phyloP scores from a whole-genome alignment of 2,797 vertebrate species.

The Urosaurus nigricauda region DNA sequence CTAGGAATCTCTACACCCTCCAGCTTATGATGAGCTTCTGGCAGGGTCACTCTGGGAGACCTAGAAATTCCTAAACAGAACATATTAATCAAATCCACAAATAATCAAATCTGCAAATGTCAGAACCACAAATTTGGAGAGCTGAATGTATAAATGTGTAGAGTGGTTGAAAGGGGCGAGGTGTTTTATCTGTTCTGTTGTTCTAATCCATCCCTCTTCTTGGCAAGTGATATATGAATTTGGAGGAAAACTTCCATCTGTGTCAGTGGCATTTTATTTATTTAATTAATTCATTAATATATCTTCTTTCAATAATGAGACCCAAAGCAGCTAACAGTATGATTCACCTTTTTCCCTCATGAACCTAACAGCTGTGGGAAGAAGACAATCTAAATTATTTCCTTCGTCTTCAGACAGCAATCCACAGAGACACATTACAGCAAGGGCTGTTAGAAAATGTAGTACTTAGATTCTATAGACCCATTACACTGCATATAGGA shows the following conservation, averaged over 20 bases:
- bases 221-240: not conserved
- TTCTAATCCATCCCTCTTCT: not conserved
- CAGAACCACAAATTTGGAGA: too few relatives aligned
- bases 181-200: not conserved
- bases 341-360: too few relatives aligned
- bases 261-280: not conserved
- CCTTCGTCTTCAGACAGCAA: not conserved
- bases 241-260: not conserved
- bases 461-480: not conserved
- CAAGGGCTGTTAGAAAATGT: not conserved
- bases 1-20: too few relatives aligned
- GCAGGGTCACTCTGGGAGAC: too few relatives aligned
- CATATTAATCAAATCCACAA: too few relatives aligned
- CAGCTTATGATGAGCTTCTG: too few relatives aligned
- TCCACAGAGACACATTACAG: not conserved
- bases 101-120: too few relatives aligned
- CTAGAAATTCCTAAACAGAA: too few relatives aligned
- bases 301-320: too few relatives aligned
- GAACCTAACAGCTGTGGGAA: not conserved
- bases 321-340: too few relatives aligned
- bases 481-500: constrained; percentile 11
- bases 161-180: not conserved
- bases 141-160: not conserved
- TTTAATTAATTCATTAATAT: too few relatives aligned
- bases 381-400: not conserved